phyloP scores from a whole-genome alignment of 2,113 vertebrate genomes.

The Lasiurus cinereus region DNA sequence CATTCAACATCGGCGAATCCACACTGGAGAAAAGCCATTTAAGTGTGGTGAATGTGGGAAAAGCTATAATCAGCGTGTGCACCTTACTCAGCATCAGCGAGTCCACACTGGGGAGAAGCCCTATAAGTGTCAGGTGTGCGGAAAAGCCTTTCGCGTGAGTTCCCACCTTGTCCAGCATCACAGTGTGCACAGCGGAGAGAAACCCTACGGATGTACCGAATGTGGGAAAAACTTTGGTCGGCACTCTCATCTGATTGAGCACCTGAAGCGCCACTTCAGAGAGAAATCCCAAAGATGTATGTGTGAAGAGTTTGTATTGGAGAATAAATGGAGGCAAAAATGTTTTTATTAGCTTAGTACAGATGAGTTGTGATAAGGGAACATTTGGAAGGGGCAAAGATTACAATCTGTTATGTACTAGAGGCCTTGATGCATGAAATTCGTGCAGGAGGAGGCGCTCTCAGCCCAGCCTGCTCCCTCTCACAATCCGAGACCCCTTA shows the following conservation, averaged over 20 bases:
- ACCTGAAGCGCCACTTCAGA: conserved; percentile 82
- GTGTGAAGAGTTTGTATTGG: background rate
- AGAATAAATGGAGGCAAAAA: background rate
- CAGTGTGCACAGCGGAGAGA: conserved; percentile 81
- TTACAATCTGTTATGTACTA: background rate
- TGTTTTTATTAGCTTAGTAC: background rate
- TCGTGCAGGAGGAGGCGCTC: too few species aligned
- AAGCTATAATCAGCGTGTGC: conserved; percentile 82
- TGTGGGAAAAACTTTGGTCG: conserved; percentile 84
- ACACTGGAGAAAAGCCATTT: conserved; percentile 82
- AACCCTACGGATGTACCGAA: conserved; percentile 72
- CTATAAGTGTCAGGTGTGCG: conserved; percentile 81
- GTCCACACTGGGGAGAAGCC: conserved; percentile 83
- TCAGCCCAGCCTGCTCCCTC: too few species aligned
- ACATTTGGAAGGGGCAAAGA: background rate
- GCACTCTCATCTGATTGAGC: conserved; percentile 82
- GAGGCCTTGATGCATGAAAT: too few species aligned
- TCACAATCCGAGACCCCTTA: too few species aligned
- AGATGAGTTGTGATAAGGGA: background rate
- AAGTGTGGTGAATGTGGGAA: conserved; percentile 80
- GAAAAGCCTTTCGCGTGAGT: conserved; percentile 82
- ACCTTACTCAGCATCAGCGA: conserved; percentile 82
- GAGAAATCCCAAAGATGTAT: conserved; percentile 82
- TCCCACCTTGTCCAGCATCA: conserved; percentile 83
- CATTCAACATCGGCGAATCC: conserved; percentile 82